Evolutionary conservation across 2,888 invertebrate species (phyloP).

Genomic region (Eueremaeus valkanovi): DNA sequence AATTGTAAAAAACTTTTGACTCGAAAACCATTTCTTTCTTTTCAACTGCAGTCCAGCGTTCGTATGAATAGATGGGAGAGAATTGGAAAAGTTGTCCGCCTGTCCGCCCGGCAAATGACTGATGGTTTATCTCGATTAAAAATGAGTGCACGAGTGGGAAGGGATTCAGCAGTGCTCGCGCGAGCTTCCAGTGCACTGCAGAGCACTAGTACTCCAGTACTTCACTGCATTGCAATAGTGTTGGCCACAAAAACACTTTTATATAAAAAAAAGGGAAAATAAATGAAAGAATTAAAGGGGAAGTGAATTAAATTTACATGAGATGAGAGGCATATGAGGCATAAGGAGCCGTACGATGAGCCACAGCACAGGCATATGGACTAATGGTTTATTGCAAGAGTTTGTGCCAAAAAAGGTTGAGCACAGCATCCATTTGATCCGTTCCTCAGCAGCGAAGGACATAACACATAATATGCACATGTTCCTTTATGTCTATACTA

Average conservation of each 20-base stretch:
- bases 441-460: not conserved
- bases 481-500: slow-evolving; percentile 20
- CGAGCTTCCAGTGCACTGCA: not conserved
- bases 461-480: slow-evolving; percentile 31
- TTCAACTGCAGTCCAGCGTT: slow-evolving; percentile 27
- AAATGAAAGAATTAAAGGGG: slow-evolving; percentile 33
- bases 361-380: not conserved
- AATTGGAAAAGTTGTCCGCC: slow-evolving; percentile 32
- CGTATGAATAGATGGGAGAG: slow-evolving; percentile 19
- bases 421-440: slow-evolving; percentile 15
- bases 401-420: slow-evolving; percentile 38
- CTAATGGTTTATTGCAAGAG: slow-evolving; percentile 30
- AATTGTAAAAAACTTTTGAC: slow-evolving; percentile 25
- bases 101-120: slow-evolving; percentile 37
- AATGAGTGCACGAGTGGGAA: slow-evolving; percentile 33
- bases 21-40: slow-evolving; percentile 17
- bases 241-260: slow-evolving; percentile 33
- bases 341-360: not conserved
- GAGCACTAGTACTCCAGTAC: not conserved
- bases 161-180: not conserved
- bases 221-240: slow-evolving; percentile 31
- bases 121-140: slow-evolving; percentile 36
- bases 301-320: slow-evolving; percentile 37
- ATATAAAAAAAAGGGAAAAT: slow-evolving; percentile 30
- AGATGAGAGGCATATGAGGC: slow-evolving; percentile 11